Base-by-base conservation (phyloP, 2,888 invertebrate genomes). In the Bellardia pandia region DNA sequence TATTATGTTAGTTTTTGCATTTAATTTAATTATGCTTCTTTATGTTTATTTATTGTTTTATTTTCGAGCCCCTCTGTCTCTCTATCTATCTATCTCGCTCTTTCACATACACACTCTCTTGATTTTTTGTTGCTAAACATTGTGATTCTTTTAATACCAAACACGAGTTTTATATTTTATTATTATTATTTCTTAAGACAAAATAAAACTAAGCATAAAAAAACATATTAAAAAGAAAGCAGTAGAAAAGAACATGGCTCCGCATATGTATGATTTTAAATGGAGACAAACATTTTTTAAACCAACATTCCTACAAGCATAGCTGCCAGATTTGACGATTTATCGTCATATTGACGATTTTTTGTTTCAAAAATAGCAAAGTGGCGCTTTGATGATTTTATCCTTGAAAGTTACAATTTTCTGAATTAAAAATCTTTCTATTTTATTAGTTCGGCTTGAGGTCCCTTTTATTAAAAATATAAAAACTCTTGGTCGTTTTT, bases 1-100 rank as follows among this genome's bases (percentile, higher is more conserved):
- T 11, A 30, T 64, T 11, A 51, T 64, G 64, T 51, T 40, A 51
- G 11, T 64, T 71, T 80, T 53, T 58, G 53, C 48, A 77, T 85
- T 72, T 85, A 86, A 86, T 86, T 82, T 78, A 86, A 86, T 86
- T 86, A 86, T 72, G 77, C 74, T 81, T 56, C 56, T 71, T 75
- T 53, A 69, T 75, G 53, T 62, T 45, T n/a, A 16, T 51, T 64
- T 11, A 8, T 62, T 11, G 58, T 64, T 56, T 30, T 6, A 3
- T 16, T 51, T 71, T 40, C 11, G 3, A 2, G 7, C 3, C 6
- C 48, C 48, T 11, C 14, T 9, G 13, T 9, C 1, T 6, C 45
- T 45, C 5, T 11, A 6, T 0, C 30, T 66, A 0, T n/a, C 30
- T 30, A 8, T 13, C 11, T n/a, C 13, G 7, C 6, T 13, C 42